Evolutionary conservation across 2,888 invertebrate genomes (phyloP), one percentile per base, ranked within the genome.

Genomic region (Girardia tigrina): DNA sequence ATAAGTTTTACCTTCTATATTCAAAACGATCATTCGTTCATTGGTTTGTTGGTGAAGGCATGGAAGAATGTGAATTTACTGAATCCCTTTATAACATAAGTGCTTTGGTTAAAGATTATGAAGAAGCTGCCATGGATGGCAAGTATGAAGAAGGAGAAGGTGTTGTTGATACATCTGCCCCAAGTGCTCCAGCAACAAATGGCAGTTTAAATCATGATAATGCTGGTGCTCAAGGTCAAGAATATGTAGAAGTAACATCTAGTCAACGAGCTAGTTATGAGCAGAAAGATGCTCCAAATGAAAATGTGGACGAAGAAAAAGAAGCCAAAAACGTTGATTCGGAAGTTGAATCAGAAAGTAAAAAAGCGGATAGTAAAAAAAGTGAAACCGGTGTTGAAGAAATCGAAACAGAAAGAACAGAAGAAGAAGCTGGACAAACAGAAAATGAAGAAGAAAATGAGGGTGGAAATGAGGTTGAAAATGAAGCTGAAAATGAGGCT

Each of bases 51-150:
- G 78, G 77, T 42, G 79, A 79, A 70, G 79, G 79, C 26, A 79
- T 79, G 78, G 79, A 79, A 76, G 79, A 79, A 76, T 75, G 77
- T 28, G 79, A 79, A 74, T 78, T 79, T 56, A 70, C 72, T 16
- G 79, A 79, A 73, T 77, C 80, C 74, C 91, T 74, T 20, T 56
- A 56, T 36, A 74, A 74, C 28, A 23, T 74, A 26, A 26, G 29
- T 23, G 69, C 56, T 71, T 74, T 74, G 26, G 74, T 74, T n/a
- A 74, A 74, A 42, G 74, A 74, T 69, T 74, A 74, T 28, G 74
- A 74, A 56, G 74, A 74, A 74, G 69, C 56, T 20, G 69, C 26
- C 8, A 42, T 26, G 26, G 74, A 74, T 71, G 56, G 8, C 23
- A 56, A 56, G 23, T 56, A 12, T 16, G 56, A 56, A 56, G 56